Evolutionary conservation across 2,797 vertebrate species (phyloP), one percentile per base, ranked within the genome.

Genomic region (Ara ararauna): DNA sequence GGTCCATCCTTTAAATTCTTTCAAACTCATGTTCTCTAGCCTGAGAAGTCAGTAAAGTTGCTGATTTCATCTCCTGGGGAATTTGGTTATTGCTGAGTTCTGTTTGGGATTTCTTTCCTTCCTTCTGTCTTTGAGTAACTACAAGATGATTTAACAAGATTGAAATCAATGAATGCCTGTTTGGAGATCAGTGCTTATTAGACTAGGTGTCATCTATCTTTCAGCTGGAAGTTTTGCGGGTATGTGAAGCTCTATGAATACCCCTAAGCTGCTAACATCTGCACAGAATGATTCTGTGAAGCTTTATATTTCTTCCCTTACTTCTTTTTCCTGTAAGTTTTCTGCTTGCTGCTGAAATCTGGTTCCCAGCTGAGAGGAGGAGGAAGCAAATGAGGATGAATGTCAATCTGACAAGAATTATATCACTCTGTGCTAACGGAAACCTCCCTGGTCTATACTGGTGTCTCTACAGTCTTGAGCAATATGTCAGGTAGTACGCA

Each of bases 71-170:
- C 66, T 90, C 70, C 24, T 48, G 60, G 22, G 73, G 53, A 90
- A 91, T 87, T 80, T 85, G 24, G 16, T 84, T 92, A 88, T 91
- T 93, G 82, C 83, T 86, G 87, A 93, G n/a, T 70, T 94, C 66
- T 75, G 58, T 66, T 94, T 92, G 91, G 44, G 83, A 51, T 90
- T 94, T 91, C 76, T 93, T 88, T 89, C 67, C 26, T 91, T 81
- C 65, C 85, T 91, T 93, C 67, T 68, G 61, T 87, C 79, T 78
- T 78, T 73, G 20, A 90, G 60, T 82, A 94, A 93, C 67, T 51
- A 84, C 76, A 82, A 94, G 70, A 48, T 84, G 82, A 93, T 90
- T 95, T 94, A 96, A 92, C 58, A 81, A 91, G 93, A 94, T 70
- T 90, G 84, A 95, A 96, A 94, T 91, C 87, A 85, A 94, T 91